Percentiles rank a stretch among this genome's conserved stretches.
Conservation (phyloP, 2,888 invertebrate species). For the Apantesis nais region DNA sequence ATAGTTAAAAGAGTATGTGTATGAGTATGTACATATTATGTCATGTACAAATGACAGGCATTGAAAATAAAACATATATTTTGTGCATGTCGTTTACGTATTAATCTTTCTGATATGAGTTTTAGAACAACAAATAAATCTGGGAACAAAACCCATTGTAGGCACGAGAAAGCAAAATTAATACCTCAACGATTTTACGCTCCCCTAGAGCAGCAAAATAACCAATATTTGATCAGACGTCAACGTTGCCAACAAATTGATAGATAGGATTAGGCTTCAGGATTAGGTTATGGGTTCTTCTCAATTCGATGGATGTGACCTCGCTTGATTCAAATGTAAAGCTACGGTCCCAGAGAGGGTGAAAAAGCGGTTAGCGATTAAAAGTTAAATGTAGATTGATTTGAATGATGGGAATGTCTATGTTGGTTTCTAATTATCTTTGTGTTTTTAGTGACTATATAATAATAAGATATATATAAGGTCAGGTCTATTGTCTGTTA, state of each 20-base stretch:
- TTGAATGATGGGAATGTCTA: too few relatives aligned
- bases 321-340: constrained; percentile 14
- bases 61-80: not conserved
- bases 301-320: constrained; percentile 16
- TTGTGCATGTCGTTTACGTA: not conserved
- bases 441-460: too few relatives aligned
- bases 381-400: not conserved
- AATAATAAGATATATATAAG: too few relatives aligned
- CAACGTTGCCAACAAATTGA: constrained; percentile 40
- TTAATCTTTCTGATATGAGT: not conserved
- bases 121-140: not conserved
- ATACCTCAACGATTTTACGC: constrained; percentile 5
- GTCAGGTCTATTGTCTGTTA: too few relatives aligned
- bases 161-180: not conserved
- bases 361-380: not conserved
- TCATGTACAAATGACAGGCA: not conserved
- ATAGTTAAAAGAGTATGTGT: not conserved
- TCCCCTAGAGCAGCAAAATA: constrained; percentile 8
- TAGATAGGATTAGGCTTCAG: constrained; percentile 38
- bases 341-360: not conserved
- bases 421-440: too few relatives aligned
- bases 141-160: constrained; percentile 4
- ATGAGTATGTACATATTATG: not conserved
- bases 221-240: constrained; percentile 30
- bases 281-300: constrained; percentile 42